Percentiles rank a stretch among this genome's conserved stretches.
phyloP scores from a whole-genome alignment of 2,113 vertebrate species.

The Triplophysa rosa region DNA sequence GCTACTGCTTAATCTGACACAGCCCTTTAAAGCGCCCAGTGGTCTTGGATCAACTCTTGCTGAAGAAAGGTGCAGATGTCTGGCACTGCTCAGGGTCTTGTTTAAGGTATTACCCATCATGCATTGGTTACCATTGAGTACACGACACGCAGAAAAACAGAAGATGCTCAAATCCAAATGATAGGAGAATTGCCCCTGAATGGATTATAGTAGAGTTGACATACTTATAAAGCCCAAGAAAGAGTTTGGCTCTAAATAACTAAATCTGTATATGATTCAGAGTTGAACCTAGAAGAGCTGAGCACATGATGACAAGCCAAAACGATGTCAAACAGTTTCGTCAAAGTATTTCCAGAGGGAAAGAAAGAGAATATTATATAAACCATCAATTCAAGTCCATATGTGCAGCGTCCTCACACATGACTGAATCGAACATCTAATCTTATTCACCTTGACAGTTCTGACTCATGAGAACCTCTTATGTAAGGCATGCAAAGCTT shows the following conservation, averaged over 20 bases:
- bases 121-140: background rate
- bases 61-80: constrained; percentile 1
- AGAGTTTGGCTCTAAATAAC: too few species aligned
- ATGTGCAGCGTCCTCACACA: background rate
- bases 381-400: constrained; percentile 1
- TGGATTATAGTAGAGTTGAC: too few species aligned
- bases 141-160: background rate
- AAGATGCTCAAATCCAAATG: background rate
- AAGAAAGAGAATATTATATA: background rate
- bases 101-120: background rate
- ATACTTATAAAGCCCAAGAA: too few species aligned
- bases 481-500: background rate
- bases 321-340: background rate
- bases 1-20: constrained; percentile 11
- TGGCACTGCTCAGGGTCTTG: background rate
- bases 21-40: background rate
- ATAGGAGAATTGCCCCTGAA: background rate
- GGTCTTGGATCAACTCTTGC: background rate
- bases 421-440: background rate
- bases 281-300: background rate
- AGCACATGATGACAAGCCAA: background rate
- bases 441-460: background rate
- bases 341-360: background rate
- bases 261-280: background rate
- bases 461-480: background rate